Conservation (phyloP, 2,888 invertebrate species). For the Acronicta aceris region DNA sequence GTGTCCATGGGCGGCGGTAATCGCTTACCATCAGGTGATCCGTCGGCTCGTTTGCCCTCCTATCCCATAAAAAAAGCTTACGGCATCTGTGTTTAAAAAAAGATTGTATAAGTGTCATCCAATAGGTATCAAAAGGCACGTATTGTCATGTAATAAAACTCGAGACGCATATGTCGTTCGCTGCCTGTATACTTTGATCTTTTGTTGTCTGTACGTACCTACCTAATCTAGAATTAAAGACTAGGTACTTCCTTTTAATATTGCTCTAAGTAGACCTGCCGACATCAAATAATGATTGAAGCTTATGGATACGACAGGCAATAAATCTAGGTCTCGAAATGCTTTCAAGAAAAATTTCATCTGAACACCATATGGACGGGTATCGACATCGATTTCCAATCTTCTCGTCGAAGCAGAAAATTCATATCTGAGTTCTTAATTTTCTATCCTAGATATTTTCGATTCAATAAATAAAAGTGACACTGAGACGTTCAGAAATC, state of each 20-base stretch:
- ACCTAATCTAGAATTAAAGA: no score
- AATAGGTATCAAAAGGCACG: no score
- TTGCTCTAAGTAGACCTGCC: constrained; percentile 1
- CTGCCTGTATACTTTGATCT: no score
- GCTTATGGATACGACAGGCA: constrained; percentile 16
- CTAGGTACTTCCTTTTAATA: constrained; percentile 8
- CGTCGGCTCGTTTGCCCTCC: no score
- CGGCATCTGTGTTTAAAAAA: no score
- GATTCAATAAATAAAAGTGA: constrained; percentile 18
- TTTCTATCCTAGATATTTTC: constrained; percentile 13
- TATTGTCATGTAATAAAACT: no score
- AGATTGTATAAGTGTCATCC: no score
- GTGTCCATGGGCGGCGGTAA: no score
- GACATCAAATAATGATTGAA: constrained; percentile 18
- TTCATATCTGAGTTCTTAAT: constrained; percentile 18
- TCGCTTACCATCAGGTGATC: no score
- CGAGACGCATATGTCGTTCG: no score
- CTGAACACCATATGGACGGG: constrained; percentile 14
- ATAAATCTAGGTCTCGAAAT: constrained; percentile 43
- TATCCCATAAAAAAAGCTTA: no score
- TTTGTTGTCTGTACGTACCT: no score
- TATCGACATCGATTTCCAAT: constrained; percentile 18
- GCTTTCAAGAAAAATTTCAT: constrained; percentile 22
- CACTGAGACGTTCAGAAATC: constrained; percentile 23
- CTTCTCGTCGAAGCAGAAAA: constrained; percentile 6